Conservation (phyloP, 2,113 vertebrate species). For the Cairina moschata region DNA sequence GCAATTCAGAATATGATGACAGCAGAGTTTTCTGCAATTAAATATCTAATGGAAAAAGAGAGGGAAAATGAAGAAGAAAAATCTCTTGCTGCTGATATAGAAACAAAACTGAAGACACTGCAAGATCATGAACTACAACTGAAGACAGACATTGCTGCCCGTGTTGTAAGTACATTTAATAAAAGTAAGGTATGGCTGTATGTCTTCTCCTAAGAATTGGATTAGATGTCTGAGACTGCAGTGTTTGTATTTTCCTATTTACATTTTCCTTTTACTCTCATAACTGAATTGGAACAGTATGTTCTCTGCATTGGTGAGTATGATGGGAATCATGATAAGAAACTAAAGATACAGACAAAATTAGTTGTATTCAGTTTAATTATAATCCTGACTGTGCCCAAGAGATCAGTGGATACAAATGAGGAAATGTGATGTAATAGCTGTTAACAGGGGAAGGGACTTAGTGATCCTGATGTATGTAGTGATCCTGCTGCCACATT, state of each 20-base stretch:
- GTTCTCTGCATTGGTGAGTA: neutral
- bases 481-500: neutral
- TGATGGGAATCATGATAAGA: neutral
- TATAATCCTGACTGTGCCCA: neutral
- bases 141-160: constrained; percentile 74
- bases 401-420: neutral
- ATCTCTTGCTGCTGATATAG: neutral
- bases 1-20: constrained; percentile 77
- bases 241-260: neutral
- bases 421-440: neutral
- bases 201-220: neutral
- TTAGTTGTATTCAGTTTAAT: neutral
- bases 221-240: neutral
- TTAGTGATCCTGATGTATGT: neutral
- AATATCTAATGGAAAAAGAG: constrained; percentile 58
- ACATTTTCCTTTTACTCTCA: neutral
- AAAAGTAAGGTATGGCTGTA: neutral
- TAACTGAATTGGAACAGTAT: neutral
- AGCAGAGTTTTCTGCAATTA: constrained; percentile 73
- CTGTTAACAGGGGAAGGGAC: neutral
- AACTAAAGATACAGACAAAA: neutral
- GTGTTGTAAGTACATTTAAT: constrained; percentile 79
- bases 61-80: constrained; percentile 11
- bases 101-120: constrained; percentile 60
- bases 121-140: constrained; percentile 69